Percentiles rank a stretch among this genome's conserved stretches.
These are phyloP conservation scores for Calephelis virginiensis DNA, from an alignment of 1,140 invertebrate species.

Conservation along the genomic window DNA sequence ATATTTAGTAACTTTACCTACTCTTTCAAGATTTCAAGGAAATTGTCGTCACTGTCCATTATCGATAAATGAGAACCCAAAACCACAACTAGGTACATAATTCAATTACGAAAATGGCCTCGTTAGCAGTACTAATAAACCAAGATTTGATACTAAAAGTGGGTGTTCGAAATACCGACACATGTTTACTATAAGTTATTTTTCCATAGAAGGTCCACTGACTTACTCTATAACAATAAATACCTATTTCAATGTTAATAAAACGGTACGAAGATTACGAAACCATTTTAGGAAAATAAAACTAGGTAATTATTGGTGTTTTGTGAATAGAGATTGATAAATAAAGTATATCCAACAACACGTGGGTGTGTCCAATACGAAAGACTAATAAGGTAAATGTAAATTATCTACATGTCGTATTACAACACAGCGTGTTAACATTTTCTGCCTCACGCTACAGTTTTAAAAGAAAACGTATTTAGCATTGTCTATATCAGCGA, in stretches of 20 bases:
- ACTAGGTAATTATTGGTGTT: slow-evolving; percentile 22
- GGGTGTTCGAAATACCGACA: slow-evolving; percentile 5
- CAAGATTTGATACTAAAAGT: slow-evolving; percentile 8
- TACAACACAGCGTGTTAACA: no score
- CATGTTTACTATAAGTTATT: slow-evolving; percentile 11
- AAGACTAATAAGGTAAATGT: no score
- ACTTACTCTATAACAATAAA: slow-evolving; percentile 10
- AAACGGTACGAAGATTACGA: slow-evolving; percentile 42
- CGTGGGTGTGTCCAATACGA: slow-evolving; percentile 17
- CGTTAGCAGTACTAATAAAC: not conserved
- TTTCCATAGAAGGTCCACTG: slow-evolving; percentile 13
- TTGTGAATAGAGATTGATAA: slow-evolving; percentile 20
- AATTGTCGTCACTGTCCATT: no score
- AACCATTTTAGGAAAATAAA: slow-evolving; percentile 37
- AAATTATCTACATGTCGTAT: no score
- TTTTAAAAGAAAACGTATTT: no score
- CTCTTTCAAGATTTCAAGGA: no score
- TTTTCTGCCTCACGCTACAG: no score
- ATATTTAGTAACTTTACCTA: no score
- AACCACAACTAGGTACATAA: not conserved
- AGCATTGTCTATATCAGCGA: no score
- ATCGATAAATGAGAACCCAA: no score
- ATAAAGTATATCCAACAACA: slow-evolving; percentile 37
- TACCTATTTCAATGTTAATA: slow-evolving; percentile 26
- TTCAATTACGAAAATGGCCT: slow-evolving; percentile 10